Evolutionary conservation across 2,797 vertebrate genomes (phyloP).

Genomic region (Thripadectes ignobilis): DNA sequence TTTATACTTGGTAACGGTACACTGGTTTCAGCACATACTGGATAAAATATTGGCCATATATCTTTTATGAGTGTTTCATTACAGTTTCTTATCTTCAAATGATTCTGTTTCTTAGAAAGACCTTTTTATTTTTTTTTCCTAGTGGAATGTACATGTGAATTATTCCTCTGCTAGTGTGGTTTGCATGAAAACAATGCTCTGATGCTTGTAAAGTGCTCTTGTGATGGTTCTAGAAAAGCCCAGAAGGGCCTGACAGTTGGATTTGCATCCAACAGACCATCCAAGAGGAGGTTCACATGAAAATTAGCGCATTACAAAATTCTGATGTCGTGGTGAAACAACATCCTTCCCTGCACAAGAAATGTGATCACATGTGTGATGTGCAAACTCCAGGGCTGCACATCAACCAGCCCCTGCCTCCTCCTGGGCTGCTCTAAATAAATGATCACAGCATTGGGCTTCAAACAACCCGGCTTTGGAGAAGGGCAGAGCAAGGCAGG

Average conservation of each 20-base stretch:
- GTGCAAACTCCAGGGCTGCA: background rate
- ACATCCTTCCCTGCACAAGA: background rate
- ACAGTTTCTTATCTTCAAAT: background rate
- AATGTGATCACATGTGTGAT: background rate
- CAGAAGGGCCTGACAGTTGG: background rate
- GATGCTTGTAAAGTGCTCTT: background rate
- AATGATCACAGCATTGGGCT: constrained; percentile 68
- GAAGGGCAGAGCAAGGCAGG: constrained; percentile 26
- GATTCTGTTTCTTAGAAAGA: background rate
- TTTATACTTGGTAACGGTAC: background rate
- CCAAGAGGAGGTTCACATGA: background rate
- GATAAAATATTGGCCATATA: background rate
- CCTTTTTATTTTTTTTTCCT: background rate
- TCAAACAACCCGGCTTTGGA: constrained; percentile 54
- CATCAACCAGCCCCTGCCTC: constrained; percentile 36
- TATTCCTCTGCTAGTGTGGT: background rate
- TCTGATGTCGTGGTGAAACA: background rate
- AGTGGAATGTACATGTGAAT: background rate
- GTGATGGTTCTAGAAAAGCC: background rate
- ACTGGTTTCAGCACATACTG: background rate
- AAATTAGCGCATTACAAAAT: constrained; percentile 26
- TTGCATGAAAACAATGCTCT: background rate
- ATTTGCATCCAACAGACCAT: background rate
- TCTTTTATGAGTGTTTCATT: background rate
- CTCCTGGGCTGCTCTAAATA: constrained; percentile 67